Base-by-base conservation (phyloP, 2,797 vertebrate species). In the Phoebastria nigripes region DNA sequence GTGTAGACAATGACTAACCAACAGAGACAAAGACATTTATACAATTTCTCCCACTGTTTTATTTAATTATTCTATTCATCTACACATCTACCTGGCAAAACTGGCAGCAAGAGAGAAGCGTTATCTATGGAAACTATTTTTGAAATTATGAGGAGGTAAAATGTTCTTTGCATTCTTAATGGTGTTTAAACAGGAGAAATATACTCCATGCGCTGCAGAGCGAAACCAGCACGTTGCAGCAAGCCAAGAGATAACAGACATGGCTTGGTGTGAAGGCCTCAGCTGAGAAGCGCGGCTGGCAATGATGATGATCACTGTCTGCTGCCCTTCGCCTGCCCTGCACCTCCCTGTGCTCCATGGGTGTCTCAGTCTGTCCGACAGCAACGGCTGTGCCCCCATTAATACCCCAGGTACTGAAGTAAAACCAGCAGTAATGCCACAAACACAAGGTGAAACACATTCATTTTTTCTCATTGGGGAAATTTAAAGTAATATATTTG, bases 331-430 rank as follows among this genome's bases (percentile, higher is more conserved):
- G 2, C 35, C 28, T 12, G 41, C 47, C 42, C 42, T 8, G 47
- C 14, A 17, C n/a, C 59, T 22, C 35, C 47, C 51, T 7, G 0
- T 5, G 39, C 52, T 17, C 74, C 21, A 1, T 0, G 12, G 31
- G 11, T 33, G n/a, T 11, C 55, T 37, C 35, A 3, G 13, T 9
- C 73, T 51, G 54, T 13, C 42, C 4, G 1, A 31, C 49, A 54
- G n/a, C 61, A 37, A 42, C 0, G 0, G 51, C 74, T 19, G 2
- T 47, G 51, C 15, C 44, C 55, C 25, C 41, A 4, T 3, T 31
- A 22, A 22, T 20, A 37, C 10, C 29, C 59, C 44, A 9, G 22
- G 22, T 8, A 35, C 46, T 24, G 52, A 44, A 29, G 42, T 14
- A 51, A 70, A 74, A 59, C 51, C 39, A 42, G 17, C 41, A 44